A percentile compares a stretch with the other conserved stretches of the same genome.
Conservation (phyloP, 2,888 invertebrate genomes). For the Ennomos erosarius region DNA sequence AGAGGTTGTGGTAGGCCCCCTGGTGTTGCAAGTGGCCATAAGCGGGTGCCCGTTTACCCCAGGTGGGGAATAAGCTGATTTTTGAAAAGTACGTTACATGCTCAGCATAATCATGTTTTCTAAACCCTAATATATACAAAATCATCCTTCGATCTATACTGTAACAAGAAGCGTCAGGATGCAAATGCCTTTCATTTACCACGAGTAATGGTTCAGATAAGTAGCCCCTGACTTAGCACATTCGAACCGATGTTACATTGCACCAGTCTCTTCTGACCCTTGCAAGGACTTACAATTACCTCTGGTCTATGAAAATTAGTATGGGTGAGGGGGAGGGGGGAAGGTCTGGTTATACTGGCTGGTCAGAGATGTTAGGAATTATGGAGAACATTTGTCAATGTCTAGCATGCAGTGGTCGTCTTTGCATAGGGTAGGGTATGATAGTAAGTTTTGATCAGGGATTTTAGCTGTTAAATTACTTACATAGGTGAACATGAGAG, state of each 20-base stretch:
- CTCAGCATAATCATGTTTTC: too few species aligned
- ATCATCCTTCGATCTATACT: slow-evolving; percentile 36
- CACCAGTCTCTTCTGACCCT: slow-evolving; percentile 52
- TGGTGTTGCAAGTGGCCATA: too few species aligned
- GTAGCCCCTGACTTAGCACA: slow-evolving; percentile 76
- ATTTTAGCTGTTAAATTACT: neutral
- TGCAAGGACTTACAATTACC: slow-evolving; percentile 18
- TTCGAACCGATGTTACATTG: slow-evolving; percentile 65
- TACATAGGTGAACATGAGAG: too few species aligned
- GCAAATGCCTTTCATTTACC: slow-evolving; percentile 69
- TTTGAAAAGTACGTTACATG: too few species aligned
- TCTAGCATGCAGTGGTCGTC: slow-evolving; percentile 61
- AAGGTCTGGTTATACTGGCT: slow-evolving; percentile 43
- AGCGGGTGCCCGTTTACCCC: too few species aligned
- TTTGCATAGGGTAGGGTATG: slow-evolving; percentile 18
- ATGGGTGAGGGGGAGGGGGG: slow-evolving; percentile 30
- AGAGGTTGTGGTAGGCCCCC: too few species aligned
- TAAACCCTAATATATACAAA: slow-evolving; percentile 8
- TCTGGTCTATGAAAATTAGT: neutral
- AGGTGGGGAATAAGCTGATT: too few species aligned
- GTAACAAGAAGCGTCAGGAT: slow-evolving; percentile 42
- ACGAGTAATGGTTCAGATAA: slow-evolving; percentile 70
- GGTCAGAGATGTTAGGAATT: slow-evolving; percentile 60
- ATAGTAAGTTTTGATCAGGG: slow-evolving; percentile 4
- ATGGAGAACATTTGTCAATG: slow-evolving; percentile 75